Conservation (phyloP, 1,140 invertebrate genomes). For the Bemisia tabaci region DNA sequence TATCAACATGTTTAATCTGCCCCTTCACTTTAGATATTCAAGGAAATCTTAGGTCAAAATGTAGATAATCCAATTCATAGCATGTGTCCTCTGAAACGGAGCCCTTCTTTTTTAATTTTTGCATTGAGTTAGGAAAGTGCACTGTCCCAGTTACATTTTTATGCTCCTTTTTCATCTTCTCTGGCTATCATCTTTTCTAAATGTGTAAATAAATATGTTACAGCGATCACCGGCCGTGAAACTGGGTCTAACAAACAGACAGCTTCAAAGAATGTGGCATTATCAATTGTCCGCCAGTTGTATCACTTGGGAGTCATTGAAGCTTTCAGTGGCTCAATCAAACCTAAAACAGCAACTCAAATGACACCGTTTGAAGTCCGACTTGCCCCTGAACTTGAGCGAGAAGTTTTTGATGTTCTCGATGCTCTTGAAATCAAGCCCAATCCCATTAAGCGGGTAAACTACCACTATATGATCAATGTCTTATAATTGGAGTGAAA, state of each 20-base stretch:
- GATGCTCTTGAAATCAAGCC: constrained; percentile 42
- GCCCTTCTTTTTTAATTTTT: too few relatives aligned
- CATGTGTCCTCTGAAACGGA: too few relatives aligned
- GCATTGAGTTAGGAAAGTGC: too few relatives aligned
- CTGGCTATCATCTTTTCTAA: neutral
- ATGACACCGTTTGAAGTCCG: constrained; percentile 66
- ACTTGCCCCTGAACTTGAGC: constrained; percentile 50
- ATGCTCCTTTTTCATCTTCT: constrained; percentile 1
- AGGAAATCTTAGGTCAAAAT: too few relatives aligned
- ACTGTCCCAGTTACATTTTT: neutral
- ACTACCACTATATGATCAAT: too few relatives aligned
- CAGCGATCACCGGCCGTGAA: constrained; percentile 65
- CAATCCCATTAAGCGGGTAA: too few relatives aligned
- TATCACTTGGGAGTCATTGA: constrained; percentile 91
- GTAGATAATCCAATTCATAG: too few relatives aligned
- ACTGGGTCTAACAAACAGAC: constrained; percentile 91
- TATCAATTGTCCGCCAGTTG: constrained; percentile 86
- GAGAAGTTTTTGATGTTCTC: constrained; percentile 49
- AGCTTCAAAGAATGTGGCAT: constrained; percentile 89
- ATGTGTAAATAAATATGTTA: constrained; percentile 14
- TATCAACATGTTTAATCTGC: too few relatives aligned
- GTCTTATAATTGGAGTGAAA: too few relatives aligned
- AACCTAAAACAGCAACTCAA: constrained; percentile 56
- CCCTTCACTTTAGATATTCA: too few relatives aligned
- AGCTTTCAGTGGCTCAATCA: constrained; percentile 67